Percentiles rank a stretch among this genome's conserved stretches.
These are phyloP conservation scores for Cheilosia variabilis DNA, from an alignment of 2,888 invertebrate genomes.

Conservation along the genomic window DNA sequence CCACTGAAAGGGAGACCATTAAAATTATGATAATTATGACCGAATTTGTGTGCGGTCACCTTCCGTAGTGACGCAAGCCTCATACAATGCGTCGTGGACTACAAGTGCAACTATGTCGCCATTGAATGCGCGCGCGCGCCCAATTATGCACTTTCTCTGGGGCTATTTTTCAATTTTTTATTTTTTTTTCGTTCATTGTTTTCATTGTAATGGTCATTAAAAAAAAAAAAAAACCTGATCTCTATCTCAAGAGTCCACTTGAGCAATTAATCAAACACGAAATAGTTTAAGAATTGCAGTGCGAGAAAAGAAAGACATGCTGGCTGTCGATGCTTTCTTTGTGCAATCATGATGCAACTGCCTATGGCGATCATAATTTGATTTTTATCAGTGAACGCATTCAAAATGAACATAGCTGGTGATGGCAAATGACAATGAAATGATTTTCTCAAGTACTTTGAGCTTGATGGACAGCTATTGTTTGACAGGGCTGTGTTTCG, in stretches of 20 bases:
- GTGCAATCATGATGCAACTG: constrained; percentile 22
- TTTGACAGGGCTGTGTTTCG: not conserved
- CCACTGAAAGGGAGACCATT: not conserved
- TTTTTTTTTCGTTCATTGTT: not conserved
- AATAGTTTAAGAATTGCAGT: constrained; percentile 26
- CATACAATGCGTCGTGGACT: constrained; percentile 9
- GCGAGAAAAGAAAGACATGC: constrained; percentile 1
- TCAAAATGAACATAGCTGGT: not conserved
- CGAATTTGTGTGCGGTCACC: constrained; percentile 5
- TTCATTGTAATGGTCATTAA: constrained; percentile 13
- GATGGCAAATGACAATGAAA: constrained; percentile 1
- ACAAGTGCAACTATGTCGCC: constrained; percentile 38
- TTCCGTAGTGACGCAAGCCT: constrained; percentile 16
- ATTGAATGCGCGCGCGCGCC: constrained; percentile 19
- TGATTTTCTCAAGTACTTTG: not conserved
- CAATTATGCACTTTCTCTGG: constrained; percentile 53
- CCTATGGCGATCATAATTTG: not conserved
- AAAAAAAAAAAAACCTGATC: constrained; percentile 24
- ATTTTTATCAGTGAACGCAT: constrained; percentile 5
- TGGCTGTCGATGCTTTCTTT: constrained; percentile 22
- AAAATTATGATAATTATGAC: not conserved
- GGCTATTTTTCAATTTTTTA: not conserved
- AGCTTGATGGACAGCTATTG: not conserved
- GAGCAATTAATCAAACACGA: constrained; percentile 57
- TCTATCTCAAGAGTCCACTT: constrained; percentile 49